Evolutionary conservation across 2,113 vertebrate species (phyloP).

Genomic region (Bos indicus): DNA sequence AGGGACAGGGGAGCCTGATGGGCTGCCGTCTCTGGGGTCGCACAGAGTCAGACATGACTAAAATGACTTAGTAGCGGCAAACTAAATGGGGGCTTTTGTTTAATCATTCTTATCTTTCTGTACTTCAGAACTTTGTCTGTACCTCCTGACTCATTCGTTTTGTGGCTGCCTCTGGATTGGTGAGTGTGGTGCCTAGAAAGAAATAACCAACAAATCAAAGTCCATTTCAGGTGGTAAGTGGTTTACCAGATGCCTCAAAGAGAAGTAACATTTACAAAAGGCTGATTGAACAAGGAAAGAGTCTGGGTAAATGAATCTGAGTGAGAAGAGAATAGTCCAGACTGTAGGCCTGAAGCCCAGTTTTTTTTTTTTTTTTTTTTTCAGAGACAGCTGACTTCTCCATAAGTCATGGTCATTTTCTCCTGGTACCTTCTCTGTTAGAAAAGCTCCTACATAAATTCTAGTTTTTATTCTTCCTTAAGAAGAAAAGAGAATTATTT

Average conservation of each 20-base stretch:
- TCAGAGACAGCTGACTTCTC: background rate
- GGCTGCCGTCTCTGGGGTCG: too few relatives aligned
- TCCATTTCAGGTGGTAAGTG: background rate
- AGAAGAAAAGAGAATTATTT: background rate
- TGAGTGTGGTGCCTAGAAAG: background rate
- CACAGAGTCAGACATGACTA: too few relatives aligned
- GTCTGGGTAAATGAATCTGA: background rate
- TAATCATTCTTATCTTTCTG: background rate
- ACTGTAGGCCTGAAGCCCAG: background rate
- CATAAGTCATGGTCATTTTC: background rate
- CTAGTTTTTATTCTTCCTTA: background rate
- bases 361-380: background rate
- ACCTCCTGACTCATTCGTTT: background rate
- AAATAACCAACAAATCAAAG: background rate
- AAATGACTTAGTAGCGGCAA: too few relatives aligned
- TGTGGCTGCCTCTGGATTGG: background rate
- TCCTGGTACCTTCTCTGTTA: background rate
- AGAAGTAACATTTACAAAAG: slow-evolving; percentile 4
- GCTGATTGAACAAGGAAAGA: background rate
- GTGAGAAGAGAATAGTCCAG: background rate
- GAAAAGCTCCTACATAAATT: background rate
- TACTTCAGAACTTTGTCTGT: background rate
- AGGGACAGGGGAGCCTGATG: too few relatives aligned
- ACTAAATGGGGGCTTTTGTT: background rate
- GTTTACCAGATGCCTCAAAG: background rate